phyloP scores from a whole-genome alignment of 2,113 vertebrate genomes.

The Bostrychus sinensis region DNA sequence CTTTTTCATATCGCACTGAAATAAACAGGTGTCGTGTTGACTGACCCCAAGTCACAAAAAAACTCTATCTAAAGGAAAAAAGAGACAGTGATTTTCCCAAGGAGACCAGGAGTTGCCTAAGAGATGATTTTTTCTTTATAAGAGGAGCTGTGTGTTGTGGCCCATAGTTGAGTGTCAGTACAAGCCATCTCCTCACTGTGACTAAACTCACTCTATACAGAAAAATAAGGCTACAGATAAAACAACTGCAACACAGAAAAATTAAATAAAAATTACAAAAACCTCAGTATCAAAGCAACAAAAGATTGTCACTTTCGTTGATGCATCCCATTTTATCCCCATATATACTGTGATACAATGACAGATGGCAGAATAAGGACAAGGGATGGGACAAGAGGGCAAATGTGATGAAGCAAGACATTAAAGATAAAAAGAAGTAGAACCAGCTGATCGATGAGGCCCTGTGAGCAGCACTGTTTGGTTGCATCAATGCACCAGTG shows the following conservation, averaged over 20 bases:
- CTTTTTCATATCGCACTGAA: not conserved
- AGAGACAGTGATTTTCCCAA: not conserved
- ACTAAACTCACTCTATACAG: not conserved
- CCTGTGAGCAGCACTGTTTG: no score
- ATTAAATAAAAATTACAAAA: not conserved
- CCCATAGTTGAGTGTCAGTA: not conserved
- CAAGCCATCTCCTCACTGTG: not conserved
- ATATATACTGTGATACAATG: not conserved
- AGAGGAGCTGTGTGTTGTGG: not conserved
- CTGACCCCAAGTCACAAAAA: conserved; percentile 1
- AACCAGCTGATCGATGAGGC: no score
- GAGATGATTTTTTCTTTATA: conserved; percentile 12
- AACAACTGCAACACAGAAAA: no score
- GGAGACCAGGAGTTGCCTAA: not conserved
- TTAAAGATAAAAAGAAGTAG: not conserved
- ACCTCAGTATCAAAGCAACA: no score
- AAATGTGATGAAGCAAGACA: conserved; percentile 2
- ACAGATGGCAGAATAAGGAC: not conserved
- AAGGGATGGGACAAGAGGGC: not conserved
- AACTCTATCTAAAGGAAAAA: conserved; percentile 1
- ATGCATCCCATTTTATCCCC: conserved; percentile 8
- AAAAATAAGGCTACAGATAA: no score
- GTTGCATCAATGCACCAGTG: no score
- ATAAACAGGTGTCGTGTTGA: conserved; percentile 8
- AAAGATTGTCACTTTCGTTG: not conserved